These are phyloP conservation scores for Neoniphon sammara DNA, from an alignment of 2,797 vertebrate species.

Conservation along the genomic window DNA sequence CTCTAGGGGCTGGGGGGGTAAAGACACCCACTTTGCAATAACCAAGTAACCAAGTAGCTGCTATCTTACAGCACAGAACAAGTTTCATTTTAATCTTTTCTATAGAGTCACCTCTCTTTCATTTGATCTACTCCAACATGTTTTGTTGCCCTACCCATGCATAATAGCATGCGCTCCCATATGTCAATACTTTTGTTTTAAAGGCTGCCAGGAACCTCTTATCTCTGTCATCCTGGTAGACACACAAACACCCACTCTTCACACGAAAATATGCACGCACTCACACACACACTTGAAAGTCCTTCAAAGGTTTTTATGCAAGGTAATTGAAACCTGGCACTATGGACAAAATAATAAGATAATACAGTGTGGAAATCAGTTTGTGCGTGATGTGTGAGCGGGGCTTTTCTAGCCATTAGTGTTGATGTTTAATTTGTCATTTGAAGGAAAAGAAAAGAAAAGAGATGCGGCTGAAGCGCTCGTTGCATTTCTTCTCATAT, in stretches of 20 bases:
- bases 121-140: constrained; percentile 32
- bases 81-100: background rate
- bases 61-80: no score
- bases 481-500: constrained; percentile 56
- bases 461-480: constrained; percentile 20
- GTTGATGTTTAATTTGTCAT: constrained; percentile 31
- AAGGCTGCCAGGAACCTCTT: constrained; percentile 55
- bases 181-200: constrained; percentile 47
- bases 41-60: background rate
- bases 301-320: constrained; percentile 6
- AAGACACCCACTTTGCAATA: constrained; percentile 19
- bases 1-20: constrained; percentile 58
- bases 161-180: constrained; percentile 12
- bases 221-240: constrained; percentile 44
- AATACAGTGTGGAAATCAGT: constrained; percentile 13
- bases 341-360: constrained; percentile 21
- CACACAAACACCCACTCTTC: constrained; percentile 31
- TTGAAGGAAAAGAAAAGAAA: constrained; percentile 38
- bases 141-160: constrained; percentile 20
- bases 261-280: constrained; percentile 11
- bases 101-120: constrained; percentile 6
- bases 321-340: constrained; percentile 3
- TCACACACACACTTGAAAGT: constrained; percentile 11
- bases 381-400: constrained; percentile 32
- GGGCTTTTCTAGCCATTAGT: constrained; percentile 36